A percentile compares a stretch with the other conserved stretches of the same genome.
Conservation (phyloP, 2,113 vertebrate species). For the Petromus typicus region DNA sequence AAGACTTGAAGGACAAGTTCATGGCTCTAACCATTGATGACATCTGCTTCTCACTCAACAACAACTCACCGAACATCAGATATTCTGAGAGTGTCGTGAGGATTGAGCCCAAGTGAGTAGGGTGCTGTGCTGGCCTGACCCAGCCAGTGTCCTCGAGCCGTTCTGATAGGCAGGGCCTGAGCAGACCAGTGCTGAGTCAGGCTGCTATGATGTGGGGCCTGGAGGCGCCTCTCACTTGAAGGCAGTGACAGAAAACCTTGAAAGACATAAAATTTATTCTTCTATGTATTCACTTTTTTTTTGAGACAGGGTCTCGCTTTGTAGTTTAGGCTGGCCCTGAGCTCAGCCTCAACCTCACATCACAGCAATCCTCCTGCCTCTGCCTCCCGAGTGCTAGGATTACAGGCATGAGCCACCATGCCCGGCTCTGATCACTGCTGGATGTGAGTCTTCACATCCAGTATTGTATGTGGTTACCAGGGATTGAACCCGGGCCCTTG, state of each 20-base stretch:
- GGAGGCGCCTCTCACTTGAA: background rate
- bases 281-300: too few species aligned
- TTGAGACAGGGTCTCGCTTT: too few species aligned
- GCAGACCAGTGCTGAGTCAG: accelerated
- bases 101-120: slow-evolving; percentile 86
- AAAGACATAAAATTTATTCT: background rate
- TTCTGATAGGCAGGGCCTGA: background rate
- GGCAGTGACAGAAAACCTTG: background rate
- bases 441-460: too few species aligned
- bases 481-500: too few species aligned
- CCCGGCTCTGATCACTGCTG: too few species aligned
- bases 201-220: background rate
- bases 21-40: slow-evolving; percentile 91
- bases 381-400: too few species aligned
- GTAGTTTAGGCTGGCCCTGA: too few species aligned
- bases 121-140: background rate
- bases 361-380: too few species aligned
- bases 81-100: slow-evolving; percentile 74
- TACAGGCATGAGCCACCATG: too few species aligned
- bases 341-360: too few species aligned
- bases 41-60: slow-evolving; percentile 91
- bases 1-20: slow-evolving; percentile 93
- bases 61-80: slow-evolving; percentile 82
- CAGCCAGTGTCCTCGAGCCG: too few species aligned
- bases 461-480: too few species aligned